Evolutionary conservation across 2,888 invertebrate genomes (phyloP).

Genomic region (Latheticus oryzae): DNA sequence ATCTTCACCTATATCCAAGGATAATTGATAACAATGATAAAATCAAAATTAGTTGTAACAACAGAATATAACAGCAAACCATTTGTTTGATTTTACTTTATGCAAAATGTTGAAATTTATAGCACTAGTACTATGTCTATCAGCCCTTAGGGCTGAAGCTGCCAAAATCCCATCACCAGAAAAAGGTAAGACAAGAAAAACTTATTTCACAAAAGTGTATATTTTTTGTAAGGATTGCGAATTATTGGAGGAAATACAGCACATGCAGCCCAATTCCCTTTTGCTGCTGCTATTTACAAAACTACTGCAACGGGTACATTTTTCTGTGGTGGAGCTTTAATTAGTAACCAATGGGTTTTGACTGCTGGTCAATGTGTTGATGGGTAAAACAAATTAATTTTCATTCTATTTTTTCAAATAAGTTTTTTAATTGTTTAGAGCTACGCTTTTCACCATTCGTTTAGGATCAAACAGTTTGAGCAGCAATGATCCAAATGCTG

Average conservation of each 20-base stretch:
- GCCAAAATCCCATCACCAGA: background rate
- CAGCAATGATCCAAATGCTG: conserved; percentile 6
- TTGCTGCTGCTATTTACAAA: conserved; percentile 8
- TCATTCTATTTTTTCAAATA: too few relatives aligned
- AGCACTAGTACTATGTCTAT: background rate
- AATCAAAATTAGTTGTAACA: conserved; percentile 1
- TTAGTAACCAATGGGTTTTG: conserved; percentile 3
- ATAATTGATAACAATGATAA: conserved; percentile 7
- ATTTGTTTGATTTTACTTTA: too few relatives aligned
- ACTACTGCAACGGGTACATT: conserved; percentile 2
- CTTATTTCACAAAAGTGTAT: too few relatives aligned
- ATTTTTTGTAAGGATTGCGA: too few relatives aligned
- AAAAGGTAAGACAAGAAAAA: too few relatives aligned
- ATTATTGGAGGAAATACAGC: conserved; percentile 13
- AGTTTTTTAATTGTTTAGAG: conserved; percentile 10
- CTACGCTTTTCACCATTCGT: conserved; percentile 5
- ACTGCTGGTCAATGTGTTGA: conserved; percentile 13
- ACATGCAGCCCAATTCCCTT: conserved; percentile 5
- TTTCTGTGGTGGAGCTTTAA: conserved; percentile 10
- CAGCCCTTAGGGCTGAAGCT: background rate
- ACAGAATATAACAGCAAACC: conserved; percentile 4
- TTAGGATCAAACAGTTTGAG: conserved; percentile 14
- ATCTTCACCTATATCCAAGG: too few relatives aligned
- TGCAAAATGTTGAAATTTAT: conserved; percentile 10
- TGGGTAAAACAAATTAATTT: conserved; percentile 5